Evolutionary conservation across 2,888 invertebrate species (phyloP).

Genomic region (Xestobium rufovillosum): DNA sequence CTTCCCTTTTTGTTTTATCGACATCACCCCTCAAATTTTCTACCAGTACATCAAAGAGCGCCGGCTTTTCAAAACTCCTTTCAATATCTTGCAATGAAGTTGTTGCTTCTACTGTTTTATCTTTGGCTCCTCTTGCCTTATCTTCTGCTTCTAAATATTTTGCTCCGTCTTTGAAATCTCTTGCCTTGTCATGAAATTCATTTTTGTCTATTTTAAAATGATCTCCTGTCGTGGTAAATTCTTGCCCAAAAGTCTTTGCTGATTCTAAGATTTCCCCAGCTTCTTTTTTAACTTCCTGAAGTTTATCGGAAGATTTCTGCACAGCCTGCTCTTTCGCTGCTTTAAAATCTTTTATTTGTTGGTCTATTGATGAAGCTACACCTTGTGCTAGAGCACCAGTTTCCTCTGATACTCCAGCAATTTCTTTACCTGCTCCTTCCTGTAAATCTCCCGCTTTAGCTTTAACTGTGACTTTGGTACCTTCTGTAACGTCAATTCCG

Average conservation of each 20-base stretch:
- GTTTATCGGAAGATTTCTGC: too few species aligned
- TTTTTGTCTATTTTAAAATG: too few species aligned
- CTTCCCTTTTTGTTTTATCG: conserved; percentile 18
- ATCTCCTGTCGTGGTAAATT: too few species aligned
- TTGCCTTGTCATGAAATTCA: too few species aligned
- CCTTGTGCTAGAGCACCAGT: conserved; percentile 18
- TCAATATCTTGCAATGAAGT: conserved; percentile 12
- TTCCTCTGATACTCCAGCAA: conserved; percentile 12
- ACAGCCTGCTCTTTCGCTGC: too few species aligned
- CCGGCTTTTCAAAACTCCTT: too few species aligned
- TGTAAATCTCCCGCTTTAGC: conserved; percentile 11
- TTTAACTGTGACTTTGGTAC: conserved; percentile 11
- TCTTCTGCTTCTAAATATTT: conserved; percentile 7
- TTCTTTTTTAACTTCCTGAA: too few species aligned
- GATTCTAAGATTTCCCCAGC: conserved; percentile 6
- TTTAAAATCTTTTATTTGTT: conserved; percentile 15
- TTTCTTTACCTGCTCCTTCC: conserved; percentile 9
- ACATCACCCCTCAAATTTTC: conserved; percentile 17
- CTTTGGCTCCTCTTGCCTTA: conserved; percentile 12
- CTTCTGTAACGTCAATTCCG: conserved; percentile 25
- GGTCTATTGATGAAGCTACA: conserved; percentile 11
- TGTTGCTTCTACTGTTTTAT: conserved; percentile 15
- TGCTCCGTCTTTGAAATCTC: too few species aligned
- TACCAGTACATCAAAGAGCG: conserved; percentile 13
- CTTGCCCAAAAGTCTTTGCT: conserved; percentile 12